Base-by-base conservation (phyloP, 2,113 vertebrate species). In the Empidonax alnorum region DNA sequence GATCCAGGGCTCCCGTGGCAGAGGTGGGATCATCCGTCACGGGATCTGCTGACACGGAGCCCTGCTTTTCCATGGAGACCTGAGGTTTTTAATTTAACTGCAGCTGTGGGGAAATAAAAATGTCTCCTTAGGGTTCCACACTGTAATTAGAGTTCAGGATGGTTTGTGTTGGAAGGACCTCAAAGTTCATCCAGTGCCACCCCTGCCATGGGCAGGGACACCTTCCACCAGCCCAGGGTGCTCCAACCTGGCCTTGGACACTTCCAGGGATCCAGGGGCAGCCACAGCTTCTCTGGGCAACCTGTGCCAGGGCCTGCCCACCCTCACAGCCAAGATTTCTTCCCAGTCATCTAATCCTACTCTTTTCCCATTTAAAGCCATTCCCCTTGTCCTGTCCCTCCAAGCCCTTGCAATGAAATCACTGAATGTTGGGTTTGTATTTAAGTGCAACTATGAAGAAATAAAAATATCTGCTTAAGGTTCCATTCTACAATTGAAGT, bases 1-100 rank as follows among this genome's bases (percentile, higher is more conserved):
- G 31, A 19, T 41, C 91, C 69, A 6, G 6, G 3, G 78, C 25
- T 67, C 7, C 59, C 24, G 0, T 16, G 14, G 72, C 66, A 63
- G 41, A 20, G 76, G 18, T 25, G 61, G 61, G 61, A 28, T 14
- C 61, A 63, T 28, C 61, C 61, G 2, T 30, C 61, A 9, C 55
- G 18, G 61, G 59, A 23, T 19, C 59, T 62, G 44, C 68, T n/a
- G 35, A 19, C 15, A 3, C 0, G n/a, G 28, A 58, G 67, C 59
- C 11, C 15, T 6, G 37, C 2, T 9, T 31, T 16, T 5, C 41
- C 27, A 1, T 5, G 4, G 17, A 3, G 46, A 13, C 47, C 2
- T 4, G 16, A 12, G 15, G 24, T 6, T 1, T 25, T 31, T 17
- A 3, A 3, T 35, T 63, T 30, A 27, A 31, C 13, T 10, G 75